These are phyloP conservation scores for Metacarcinus magister DNA, from an alignment of 2,888 invertebrate genomes.

Conservation along the genomic window DNA sequence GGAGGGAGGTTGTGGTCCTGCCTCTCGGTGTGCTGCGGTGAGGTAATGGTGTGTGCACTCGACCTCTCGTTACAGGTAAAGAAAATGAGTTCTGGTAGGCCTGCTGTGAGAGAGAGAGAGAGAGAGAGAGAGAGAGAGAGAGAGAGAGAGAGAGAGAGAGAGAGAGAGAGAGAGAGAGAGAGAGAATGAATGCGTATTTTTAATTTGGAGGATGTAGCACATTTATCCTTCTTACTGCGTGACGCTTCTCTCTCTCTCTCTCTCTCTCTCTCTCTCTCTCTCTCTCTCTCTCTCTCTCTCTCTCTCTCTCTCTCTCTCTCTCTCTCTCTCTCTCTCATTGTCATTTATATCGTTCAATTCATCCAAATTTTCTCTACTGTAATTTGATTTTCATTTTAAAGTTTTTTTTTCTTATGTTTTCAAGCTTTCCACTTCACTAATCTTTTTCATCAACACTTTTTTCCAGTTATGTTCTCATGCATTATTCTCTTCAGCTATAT, in stretches of 20 bases:
- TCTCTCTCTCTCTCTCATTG: not conserved
- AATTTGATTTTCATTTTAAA: too few species aligned
- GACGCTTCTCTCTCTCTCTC: not conserved
- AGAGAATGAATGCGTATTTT: not conserved
- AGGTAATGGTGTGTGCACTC: constrained; percentile 50
- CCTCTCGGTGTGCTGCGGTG: not conserved
- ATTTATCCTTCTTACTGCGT: constrained; percentile 26
- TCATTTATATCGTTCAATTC: too few species aligned
- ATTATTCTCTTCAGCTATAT: too few species aligned
- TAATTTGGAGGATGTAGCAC: not conserved
- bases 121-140: not conserved
- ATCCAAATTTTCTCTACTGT: too few species aligned
- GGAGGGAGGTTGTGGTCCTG: not conserved
- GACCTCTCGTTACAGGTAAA: constrained; percentile 10
- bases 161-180: not conserved
- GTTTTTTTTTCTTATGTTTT: too few species aligned
- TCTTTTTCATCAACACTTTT: too few species aligned
- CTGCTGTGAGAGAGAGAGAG: not conserved
- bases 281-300: constrained; percentile 10
- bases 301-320: not conserved
- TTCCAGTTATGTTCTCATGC: too few species aligned
- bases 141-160: not conserved
- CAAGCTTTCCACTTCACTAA: too few species aligned
- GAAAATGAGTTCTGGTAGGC: not conserved
- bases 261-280: not conserved